These are phyloP conservation scores for Ploceus nigricollis DNA, from an alignment of 2,113 vertebrate species.

Conservation along the genomic window DNA sequence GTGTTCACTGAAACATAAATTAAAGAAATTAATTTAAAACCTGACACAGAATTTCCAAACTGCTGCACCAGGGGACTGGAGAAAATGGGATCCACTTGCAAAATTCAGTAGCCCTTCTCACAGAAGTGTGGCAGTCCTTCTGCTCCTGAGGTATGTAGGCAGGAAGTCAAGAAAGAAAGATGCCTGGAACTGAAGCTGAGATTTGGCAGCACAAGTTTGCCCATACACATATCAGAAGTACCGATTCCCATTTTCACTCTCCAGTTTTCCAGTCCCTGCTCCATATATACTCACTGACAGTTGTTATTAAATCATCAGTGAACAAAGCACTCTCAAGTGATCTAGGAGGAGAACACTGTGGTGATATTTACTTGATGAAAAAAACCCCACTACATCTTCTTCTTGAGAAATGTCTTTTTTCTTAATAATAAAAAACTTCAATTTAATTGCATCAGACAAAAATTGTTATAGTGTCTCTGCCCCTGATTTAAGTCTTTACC, in stretches of 20 bases:
- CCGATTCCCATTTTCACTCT: neutral
- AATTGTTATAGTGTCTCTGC: neutral
- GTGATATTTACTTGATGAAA: neutral
- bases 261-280: neutral
- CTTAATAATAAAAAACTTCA: neutral
- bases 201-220: neutral
- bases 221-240: neutral
- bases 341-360: neutral
- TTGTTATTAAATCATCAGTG: neutral
- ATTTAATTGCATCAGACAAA: neutral
- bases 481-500: neutral
- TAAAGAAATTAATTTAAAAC: neutral
- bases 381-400: neutral
- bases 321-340: neutral
- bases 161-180: neutral
- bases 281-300: neutral
- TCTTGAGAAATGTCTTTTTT: neutral
- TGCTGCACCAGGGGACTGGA: neutral
- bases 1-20: neutral
- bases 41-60: neutral
- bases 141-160: neutral
- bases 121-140: neutral
- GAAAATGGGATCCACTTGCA: neutral
- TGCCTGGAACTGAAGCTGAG: neutral
- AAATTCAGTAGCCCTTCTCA: neutral